Percentiles rank a stretch among this genome's conserved stretches.
Conservation (phyloP, 2,888 invertebrate species). For the Perizoma affinitatum region DNA sequence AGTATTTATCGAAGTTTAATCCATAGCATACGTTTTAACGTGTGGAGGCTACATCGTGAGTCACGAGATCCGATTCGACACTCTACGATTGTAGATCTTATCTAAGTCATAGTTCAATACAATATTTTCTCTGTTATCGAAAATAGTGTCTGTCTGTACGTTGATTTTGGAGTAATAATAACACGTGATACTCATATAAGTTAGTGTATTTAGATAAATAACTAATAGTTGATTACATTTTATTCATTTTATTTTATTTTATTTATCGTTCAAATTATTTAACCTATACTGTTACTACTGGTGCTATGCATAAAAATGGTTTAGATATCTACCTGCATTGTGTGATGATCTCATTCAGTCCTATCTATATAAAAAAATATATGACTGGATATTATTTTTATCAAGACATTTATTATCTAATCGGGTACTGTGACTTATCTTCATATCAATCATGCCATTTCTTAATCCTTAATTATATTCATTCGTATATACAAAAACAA, state of each 20-base stretch:
- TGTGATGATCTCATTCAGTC: constrained; percentile 7
- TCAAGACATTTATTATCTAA: constrained; percentile 10
- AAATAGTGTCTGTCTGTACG: too few relatives aligned
- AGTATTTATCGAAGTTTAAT: constrained; percentile 10
- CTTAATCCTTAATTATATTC: neutral
- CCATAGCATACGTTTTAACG: neutral
- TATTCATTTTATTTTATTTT: too few relatives aligned
- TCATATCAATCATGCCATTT: constrained; percentile 12
- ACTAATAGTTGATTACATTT: too few relatives aligned
- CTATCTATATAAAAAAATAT: constrained; percentile 2
- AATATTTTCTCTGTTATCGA: neutral
- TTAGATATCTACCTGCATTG: too few relatives aligned
- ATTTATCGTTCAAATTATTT: too few relatives aligned
- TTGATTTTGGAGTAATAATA: too few relatives aligned
- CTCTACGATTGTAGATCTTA: neutral
- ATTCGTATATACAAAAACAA: too few relatives aligned
- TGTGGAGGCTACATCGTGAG: constrained; percentile 38
- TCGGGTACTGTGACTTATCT: constrained; percentile 15
- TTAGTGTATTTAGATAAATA: too few relatives aligned
- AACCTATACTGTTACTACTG: too few relatives aligned
- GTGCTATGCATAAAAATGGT: too few relatives aligned
- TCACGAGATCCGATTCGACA: constrained; percentile 33
- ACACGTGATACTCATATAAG: too few relatives aligned
- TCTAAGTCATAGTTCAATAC: constrained; percentile 5
- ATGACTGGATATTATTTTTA: constrained; percentile 2